Conservation (phyloP, 2,888 invertebrate genomes). For the Drosophila paranaensis region DNA sequence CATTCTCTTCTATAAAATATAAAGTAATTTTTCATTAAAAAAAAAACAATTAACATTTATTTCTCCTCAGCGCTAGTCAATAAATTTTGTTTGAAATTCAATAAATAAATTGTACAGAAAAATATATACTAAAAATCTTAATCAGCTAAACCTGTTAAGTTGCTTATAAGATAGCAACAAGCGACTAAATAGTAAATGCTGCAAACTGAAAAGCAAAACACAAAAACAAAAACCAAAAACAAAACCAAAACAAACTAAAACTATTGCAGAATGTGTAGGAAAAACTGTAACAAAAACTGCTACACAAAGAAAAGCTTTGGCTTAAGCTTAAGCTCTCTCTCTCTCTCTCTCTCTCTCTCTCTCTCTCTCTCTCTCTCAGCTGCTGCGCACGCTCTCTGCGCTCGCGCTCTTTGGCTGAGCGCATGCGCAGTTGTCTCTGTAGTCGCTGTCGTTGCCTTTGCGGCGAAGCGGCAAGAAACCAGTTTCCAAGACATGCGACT, state of each 20-base stretch:
- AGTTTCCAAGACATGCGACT: constrained; percentile 64
- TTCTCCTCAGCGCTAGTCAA: not conserved
- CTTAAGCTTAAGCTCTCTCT: constrained; percentile 9
- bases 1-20: not conserved
- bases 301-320: constrained; percentile 52
- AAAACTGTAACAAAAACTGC: constrained; percentile 57
- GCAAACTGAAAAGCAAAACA: constrained; percentile 14
- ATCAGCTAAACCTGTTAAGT: constrained; percentile 67
- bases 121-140: constrained; percentile 49
- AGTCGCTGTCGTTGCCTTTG: constrained; percentile 19
- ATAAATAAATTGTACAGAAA: constrained; percentile 30
- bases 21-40: not conserved
- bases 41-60: no score
- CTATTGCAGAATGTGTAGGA: constrained; percentile 62
- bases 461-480: constrained; percentile 72
- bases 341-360: constrained; percentile 14
- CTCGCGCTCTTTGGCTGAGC: constrained; percentile 22
- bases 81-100: constrained; percentile 54
- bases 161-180: constrained; percentile 37
- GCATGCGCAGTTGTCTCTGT: constrained; percentile 60
- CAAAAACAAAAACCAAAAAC: constrained; percentile 32
- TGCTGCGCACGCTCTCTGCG: constrained; percentile 2
- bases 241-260: constrained; percentile 19
- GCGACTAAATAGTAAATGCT: constrained; percentile 12
- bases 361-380: constrained; percentile 4